Conservation (phyloP, 1,140 invertebrate genomes). For the Lethocerus indicus region DNA sequence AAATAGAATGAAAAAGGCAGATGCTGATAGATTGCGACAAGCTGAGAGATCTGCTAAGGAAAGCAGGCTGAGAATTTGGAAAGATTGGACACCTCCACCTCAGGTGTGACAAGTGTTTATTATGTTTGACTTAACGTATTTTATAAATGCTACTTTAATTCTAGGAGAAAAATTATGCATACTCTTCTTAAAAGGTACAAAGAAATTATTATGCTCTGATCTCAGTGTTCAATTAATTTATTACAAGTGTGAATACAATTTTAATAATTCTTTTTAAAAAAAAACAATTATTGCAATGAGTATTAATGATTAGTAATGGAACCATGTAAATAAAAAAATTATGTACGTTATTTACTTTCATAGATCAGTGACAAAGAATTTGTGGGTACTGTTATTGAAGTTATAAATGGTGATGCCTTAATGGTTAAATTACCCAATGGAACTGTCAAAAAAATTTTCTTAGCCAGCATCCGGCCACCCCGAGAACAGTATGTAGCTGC, state of each 20-base stretch:
- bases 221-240: too few relatives aligned
- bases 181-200: too few relatives aligned
- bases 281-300: too few relatives aligned
- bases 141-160: too few relatives aligned
- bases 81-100: slow-evolving; percentile 45
- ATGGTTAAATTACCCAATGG: slow-evolving; percentile 66
- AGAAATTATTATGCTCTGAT: too few relatives aligned
- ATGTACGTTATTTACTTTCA: slow-evolving; percentile 7
- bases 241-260: too few relatives aligned
- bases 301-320: too few relatives aligned
- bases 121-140: too few relatives aligned
- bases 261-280: too few relatives aligned
- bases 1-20: slow-evolving; percentile 59
- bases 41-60: slow-evolving; percentile 82
- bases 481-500: slow-evolving; percentile 29
- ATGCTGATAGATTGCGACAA: slow-evolving; percentile 59
- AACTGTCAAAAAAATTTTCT: slow-evolving; percentile 78
- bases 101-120: too few relatives aligned
- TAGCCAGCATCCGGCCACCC: slow-evolving; percentile 88
- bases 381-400: slow-evolving; percentile 72
- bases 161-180: too few relatives aligned
- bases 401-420: slow-evolving; percentile 86
- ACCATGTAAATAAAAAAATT: too few relatives aligned
- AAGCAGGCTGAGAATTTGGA: slow-evolving; percentile 72
- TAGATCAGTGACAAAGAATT: slow-evolving; percentile 63